phyloP scores from a whole-genome alignment of 2,113 vertebrate species.

The Cettia cetti region DNA sequence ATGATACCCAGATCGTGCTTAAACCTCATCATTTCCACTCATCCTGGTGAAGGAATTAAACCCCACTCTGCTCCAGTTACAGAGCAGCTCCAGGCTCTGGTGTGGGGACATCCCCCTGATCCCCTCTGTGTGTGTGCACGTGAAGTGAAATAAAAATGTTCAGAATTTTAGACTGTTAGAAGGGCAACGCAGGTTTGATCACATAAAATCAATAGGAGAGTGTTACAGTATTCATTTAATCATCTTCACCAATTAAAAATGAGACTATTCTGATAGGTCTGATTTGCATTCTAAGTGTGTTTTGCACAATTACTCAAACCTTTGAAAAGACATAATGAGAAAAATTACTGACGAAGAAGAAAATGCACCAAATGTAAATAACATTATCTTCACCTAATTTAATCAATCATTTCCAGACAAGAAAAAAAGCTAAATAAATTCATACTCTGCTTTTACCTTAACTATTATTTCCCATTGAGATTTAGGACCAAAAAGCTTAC shows the following conservation, averaged over 20 bases:
- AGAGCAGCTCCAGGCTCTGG: not conserved
- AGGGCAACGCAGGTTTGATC: not conserved
- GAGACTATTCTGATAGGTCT: not conserved
- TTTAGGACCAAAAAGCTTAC: not conserved
- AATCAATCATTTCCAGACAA: slow-evolving; percentile 33
- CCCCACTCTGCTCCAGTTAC: not conserved
- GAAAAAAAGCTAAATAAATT: slow-evolving; percentile 42
- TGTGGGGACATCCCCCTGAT: not conserved
- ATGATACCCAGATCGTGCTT: not conserved
- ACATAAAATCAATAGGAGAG: not conserved
- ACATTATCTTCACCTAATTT: slow-evolving; percentile 55
- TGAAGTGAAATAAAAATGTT: not conserved
- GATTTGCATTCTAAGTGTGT: slow-evolving; percentile 25
- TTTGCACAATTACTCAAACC: slow-evolving; percentile 19
- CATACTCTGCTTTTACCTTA: not conserved
- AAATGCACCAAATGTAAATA: slow-evolving; percentile 30
- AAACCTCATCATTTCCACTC: not conserved
- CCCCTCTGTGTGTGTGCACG: not conserved
- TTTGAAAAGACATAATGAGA: slow-evolving; percentile 37
- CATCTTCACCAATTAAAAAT: not conserved
- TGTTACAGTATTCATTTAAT: not conserved
- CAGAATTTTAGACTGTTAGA: not conserved
- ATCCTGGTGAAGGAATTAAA: not conserved
- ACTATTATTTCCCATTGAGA: not conserved
- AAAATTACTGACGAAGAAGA: slow-evolving; percentile 40